phyloP scores from a whole-genome alignment of 2,113 vertebrate species.

The Glaucidium brasilianum region DNA sequence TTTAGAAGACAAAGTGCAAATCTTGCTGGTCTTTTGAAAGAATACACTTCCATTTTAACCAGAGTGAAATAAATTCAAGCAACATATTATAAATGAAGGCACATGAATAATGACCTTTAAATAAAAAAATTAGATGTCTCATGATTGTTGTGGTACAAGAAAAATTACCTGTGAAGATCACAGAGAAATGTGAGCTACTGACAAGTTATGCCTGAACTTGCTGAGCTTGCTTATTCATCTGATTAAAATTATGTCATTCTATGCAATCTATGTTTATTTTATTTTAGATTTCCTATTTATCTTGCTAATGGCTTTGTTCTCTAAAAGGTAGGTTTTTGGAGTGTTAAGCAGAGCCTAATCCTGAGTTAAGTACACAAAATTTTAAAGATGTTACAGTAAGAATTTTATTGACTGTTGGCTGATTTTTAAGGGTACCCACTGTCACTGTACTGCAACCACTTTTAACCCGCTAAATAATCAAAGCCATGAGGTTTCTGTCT shows the following conservation, averaged over 20 bases:
- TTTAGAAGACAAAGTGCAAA: neutral
- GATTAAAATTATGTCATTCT: neutral
- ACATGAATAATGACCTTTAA: neutral
- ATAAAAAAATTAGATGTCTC: neutral
- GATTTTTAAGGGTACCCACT: neutral
- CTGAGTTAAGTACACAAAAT: neutral
- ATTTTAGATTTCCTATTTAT: slow-evolving; percentile 9
- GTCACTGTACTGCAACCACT: neutral
- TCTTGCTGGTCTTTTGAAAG: neutral
- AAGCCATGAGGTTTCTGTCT: neutral
- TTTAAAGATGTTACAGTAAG: neutral
- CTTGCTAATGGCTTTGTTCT: neutral
- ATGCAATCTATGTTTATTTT: neutral
- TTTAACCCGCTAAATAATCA: neutral
- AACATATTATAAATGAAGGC: neutral
- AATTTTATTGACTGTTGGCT: neutral
- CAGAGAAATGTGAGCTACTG: neutral
- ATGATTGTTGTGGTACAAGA: neutral
- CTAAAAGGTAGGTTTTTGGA: neutral
- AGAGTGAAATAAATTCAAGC: neutral
- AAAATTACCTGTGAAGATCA: neutral
- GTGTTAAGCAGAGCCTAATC: neutral
- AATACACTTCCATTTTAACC: neutral
- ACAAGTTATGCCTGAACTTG: neutral
- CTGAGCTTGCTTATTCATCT: neutral